These are phyloP conservation scores for Danionella cerebrum DNA, from an alignment of 2,113 vertebrate genomes.

Conservation along the genomic window DNA sequence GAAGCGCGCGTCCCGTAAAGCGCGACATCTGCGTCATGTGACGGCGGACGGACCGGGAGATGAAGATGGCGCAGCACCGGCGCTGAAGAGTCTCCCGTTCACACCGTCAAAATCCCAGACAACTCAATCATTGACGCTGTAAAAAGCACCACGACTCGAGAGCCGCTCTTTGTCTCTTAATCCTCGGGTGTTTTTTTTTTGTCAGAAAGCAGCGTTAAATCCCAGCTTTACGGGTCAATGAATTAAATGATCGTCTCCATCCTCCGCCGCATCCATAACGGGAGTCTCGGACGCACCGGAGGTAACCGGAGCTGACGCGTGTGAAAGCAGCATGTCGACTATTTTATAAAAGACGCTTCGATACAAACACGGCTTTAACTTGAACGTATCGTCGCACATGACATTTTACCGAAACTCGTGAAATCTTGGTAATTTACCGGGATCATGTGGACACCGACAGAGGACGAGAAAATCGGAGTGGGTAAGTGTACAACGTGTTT, in stretches of 20 bases:
- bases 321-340: background rate
- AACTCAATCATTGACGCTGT: background rate
- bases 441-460: slow-evolving; percentile 69
- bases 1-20: slow-evolving; percentile 3
- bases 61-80: slow-evolving; percentile 41
- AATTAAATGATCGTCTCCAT: slow-evolving; percentile 20
- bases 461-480: slow-evolving; percentile 68
- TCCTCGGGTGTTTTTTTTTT: background rate
- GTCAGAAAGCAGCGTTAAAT: background rate
- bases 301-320: background rate
- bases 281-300: background rate
- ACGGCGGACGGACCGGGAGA: slow-evolving; percentile 30
- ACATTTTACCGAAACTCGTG: slow-evolving; percentile 33
- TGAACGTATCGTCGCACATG: slow-evolving; percentile 61
- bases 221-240: background rate
- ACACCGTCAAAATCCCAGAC: background rate
- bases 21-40: slow-evolving; percentile 38
- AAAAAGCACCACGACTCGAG: background rate
- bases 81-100: slow-evolving; percentile 21
- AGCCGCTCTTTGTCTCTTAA: background rate
- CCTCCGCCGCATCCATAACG: slow-evolving; percentile 14
- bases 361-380: slow-evolving; percentile 7
- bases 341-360: background rate
- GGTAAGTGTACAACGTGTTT: slow-evolving; percentile 53
- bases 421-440: slow-evolving; percentile 32